phyloP scores from a whole-genome alignment of 1,140 invertebrate species.

The Eumaeus atala region DNA sequence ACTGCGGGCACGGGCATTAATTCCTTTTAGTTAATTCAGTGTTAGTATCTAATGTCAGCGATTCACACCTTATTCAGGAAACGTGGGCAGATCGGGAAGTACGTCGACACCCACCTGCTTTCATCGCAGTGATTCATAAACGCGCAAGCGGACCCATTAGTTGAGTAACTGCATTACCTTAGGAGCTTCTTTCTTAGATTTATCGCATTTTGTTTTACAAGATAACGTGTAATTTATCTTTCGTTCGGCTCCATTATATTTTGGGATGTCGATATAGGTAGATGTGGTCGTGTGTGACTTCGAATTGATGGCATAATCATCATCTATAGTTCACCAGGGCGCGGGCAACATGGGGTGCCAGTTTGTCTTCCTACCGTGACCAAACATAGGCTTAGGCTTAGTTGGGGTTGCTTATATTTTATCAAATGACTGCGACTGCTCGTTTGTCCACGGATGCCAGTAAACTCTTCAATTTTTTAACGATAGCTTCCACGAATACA shows the following conservation, averaged over 20 bases:
- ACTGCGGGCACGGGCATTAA: slow-evolving; percentile 2
- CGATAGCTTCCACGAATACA: too few species aligned
- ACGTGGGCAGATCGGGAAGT: slow-evolving; percentile 57
- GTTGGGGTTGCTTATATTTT: too few species aligned
- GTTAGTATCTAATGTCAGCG: slow-evolving; percentile 4
- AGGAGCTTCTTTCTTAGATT: slow-evolving; percentile 27
- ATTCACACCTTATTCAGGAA: slow-evolving; percentile 10
- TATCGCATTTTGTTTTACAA: slow-evolving; percentile 20
- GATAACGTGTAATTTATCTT: slow-evolving; percentile 1
- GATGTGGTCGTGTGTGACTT: background rate
- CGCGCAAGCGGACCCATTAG: slow-evolving; percentile 30
- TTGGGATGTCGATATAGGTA: background rate
- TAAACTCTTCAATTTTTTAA: too few species aligned
- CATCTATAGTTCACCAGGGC: too few species aligned
- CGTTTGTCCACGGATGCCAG: too few species aligned
- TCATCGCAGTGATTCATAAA: slow-evolving; percentile 57
- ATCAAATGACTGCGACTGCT: too few species aligned
- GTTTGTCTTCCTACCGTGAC: too few species aligned
- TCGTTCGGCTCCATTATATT: slow-evolving; percentile 16
- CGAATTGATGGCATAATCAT: too few species aligned
- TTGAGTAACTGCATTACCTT: slow-evolving; percentile 23
- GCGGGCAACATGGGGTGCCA: too few species aligned
- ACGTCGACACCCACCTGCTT: slow-evolving; percentile 45
- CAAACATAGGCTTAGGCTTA: too few species aligned
- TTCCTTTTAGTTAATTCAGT: slow-evolving; percentile 9